phyloP scores from a whole-genome alignment of 2,113 vertebrate genomes.

The human (Homo sapiens) region GRCh38 chr9:35009501-35010000 shows the following conservation, averaged over 20 bases:
- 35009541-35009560: no score
- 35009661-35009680: no score
- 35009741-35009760: background rate
- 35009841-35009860: no score
- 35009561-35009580: no score
- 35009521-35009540: no score
- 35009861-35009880: background rate
- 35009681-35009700: no score
- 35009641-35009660: background rate
- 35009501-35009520: no score
- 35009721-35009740: background rate
- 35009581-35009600: no score
- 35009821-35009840: no score
- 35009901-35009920: background rate
- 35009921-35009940: background rate
- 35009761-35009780: background rate
- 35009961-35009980: background rate
- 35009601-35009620: no score
- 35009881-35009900: background rate
- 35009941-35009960: background rate
- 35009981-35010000: background rate
- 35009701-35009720: no score
- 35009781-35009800: background rate
- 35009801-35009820: background rate
- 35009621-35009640: background rate